phyloP scores from a whole-genome alignment of 2,888 invertebrate genomes.

The Drosophila emarginata region DNA sequence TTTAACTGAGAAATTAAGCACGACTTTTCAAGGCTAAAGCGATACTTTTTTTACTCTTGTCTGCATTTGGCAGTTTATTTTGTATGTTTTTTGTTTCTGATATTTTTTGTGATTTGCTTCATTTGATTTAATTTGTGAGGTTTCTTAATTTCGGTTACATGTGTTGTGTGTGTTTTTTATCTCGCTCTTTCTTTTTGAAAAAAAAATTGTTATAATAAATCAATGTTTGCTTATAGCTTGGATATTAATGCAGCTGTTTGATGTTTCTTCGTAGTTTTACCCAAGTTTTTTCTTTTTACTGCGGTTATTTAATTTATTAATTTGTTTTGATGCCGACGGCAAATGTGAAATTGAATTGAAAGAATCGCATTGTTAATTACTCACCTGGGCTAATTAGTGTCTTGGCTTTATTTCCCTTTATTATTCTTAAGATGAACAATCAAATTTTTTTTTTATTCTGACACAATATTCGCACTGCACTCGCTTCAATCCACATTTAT shows the following conservation, averaged over 20 bases:
- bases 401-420: slow-evolving; percentile 19
- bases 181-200: neutral
- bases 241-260: slow-evolving; percentile 1
- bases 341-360: slow-evolving; percentile 26
- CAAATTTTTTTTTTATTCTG: neutral
- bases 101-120: slow-evolving; percentile 56
- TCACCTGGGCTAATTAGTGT: slow-evolving; percentile 51
- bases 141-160: slow-evolving; percentile 52
- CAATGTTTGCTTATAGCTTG: slow-evolving; percentile 26
- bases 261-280: slow-evolving; percentile 6
- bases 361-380: slow-evolving; percentile 52
- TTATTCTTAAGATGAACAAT: neutral
- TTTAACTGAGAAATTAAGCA: slow-evolving; percentile 73
- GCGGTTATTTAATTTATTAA: slow-evolving; percentile 44
- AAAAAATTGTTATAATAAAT: slow-evolving; percentile 52
- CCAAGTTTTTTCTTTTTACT: slow-evolving; percentile 33
- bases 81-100: slow-evolving; percentile 24
- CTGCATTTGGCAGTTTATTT: slow-evolving; percentile 26
- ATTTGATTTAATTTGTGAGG: slow-evolving; percentile 53
- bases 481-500: slow-evolving; percentile 26
- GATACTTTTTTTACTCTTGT: slow-evolving; percentile 32
- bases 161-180: slow-evolving; percentile 25
- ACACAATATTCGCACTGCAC: slow-evolving; percentile 15
- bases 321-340: slow-evolving; percentile 24
- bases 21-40: slow-evolving; percentile 68